A percentile compares a stretch with the other conserved stretches of the same genome.
phyloP scores from a whole-genome alignment of 2,797 vertebrate species.

The Necrosyrtes monachus region DNA sequence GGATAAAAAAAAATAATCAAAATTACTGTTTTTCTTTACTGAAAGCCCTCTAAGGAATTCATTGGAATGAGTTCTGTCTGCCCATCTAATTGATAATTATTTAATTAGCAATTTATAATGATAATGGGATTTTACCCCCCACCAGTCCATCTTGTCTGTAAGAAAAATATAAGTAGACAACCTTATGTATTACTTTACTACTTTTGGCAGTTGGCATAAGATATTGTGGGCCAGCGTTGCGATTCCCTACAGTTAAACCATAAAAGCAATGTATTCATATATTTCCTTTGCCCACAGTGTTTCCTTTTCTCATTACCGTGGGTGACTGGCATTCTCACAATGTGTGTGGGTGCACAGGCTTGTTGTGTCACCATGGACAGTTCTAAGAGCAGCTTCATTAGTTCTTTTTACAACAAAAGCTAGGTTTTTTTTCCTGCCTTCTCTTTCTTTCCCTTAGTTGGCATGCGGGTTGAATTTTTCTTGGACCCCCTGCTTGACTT shows the following conservation, averaged over 20 bases:
- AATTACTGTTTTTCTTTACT: slow-evolving; percentile 78
- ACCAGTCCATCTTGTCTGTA: slow-evolving; percentile 72
- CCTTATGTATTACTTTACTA: slow-evolving; percentile 53
- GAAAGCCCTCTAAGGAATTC: slow-evolving; percentile 76
- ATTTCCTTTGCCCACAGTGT: slow-evolving; percentile 55
- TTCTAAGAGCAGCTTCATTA: slow-evolving; percentile 80
- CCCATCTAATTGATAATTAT: slow-evolving; percentile 85
- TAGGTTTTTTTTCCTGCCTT: slow-evolving; percentile 66
- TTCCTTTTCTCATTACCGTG: slow-evolving; percentile 68
- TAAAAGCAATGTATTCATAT: slow-evolving; percentile 53
- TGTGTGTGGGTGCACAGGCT: slow-evolving; percentile 76
- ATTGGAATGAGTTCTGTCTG: slow-evolving; percentile 78
- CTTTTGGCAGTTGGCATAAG: slow-evolving; percentile 55
- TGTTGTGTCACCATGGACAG: slow-evolving; percentile 74
- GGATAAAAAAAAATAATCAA: slow-evolving; percentile 69
- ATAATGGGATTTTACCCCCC: slow-evolving; percentile 81
- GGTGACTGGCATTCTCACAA: slow-evolving; percentile 72
- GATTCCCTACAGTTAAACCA: slow-evolving; percentile 66
- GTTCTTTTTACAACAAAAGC: slow-evolving; percentile 81
- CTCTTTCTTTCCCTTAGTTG: slow-evolving; percentile 77
- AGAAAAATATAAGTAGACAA: slow-evolving; percentile 73
- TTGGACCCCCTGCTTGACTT: slow-evolving; percentile 80
- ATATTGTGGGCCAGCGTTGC: slow-evolving; percentile 52
- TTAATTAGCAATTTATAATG: slow-evolving; percentile 86
- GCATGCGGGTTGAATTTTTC: slow-evolving; percentile 75